Percentiles rank a stretch among this genome's conserved stretches.
phyloP scores from a whole-genome alignment of 2,797 vertebrate genomes.

The Pelodytes ibericus region DNA sequence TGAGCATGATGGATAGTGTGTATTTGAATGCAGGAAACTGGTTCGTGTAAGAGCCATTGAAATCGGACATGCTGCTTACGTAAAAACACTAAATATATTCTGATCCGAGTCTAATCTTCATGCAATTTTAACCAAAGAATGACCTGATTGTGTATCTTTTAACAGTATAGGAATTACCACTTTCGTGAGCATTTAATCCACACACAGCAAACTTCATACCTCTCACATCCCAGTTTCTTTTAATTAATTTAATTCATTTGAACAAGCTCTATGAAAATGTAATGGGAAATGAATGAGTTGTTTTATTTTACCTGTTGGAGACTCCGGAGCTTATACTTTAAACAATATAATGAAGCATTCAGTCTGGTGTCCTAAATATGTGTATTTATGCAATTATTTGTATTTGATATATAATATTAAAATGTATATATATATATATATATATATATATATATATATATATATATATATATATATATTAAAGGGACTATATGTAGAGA shows the following conservation, averaged over 20 bases:
- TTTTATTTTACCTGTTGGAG: neutral
- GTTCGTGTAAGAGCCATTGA: neutral
- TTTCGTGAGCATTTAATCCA: neutral
- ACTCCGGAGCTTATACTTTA: too few relatives aligned
- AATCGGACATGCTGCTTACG: neutral
- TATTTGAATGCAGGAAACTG: neutral
- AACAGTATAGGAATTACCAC: neutral
- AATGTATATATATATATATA: too few relatives aligned
- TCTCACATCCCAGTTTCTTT: neutral
- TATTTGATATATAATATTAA: neutral
- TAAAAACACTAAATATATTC: neutral
- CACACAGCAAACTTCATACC: neutral
- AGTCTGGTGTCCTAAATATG: neutral
- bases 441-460: too few relatives aligned
- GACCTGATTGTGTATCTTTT: neutral
- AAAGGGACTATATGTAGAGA: too few relatives aligned
- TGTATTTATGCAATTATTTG: neutral
- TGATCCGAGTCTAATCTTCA: neutral
- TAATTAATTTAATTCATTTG: neutral
- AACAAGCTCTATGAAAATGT: neutral
- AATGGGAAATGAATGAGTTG: neutral
- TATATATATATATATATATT: too few relatives aligned
- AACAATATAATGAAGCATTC: too few relatives aligned
- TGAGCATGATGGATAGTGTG: neutral
- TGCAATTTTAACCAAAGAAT: too few relatives aligned